A percentile compares a stretch with the other conserved stretches of the same genome.
Evolutionary conservation across 2,888 invertebrate genomes (phyloP).

Genomic region (Xestobium rufovillosum): DNA sequence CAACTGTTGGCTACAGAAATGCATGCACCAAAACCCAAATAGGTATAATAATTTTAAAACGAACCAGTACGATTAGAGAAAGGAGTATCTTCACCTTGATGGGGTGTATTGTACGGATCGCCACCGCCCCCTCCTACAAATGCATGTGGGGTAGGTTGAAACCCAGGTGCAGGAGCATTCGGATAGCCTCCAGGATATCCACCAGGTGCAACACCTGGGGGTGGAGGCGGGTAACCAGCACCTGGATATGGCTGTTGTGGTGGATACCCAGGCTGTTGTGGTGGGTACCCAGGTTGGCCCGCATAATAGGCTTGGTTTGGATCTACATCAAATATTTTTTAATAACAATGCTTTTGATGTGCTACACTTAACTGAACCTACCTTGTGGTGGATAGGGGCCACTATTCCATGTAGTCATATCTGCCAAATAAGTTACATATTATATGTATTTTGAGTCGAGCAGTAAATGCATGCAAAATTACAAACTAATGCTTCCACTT

Average conservation of each 20-base stretch:
- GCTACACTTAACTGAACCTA: not conserved
- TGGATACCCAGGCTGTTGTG: not conserved
- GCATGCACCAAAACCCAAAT: no score
- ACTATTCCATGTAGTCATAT: not conserved
- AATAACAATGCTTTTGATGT: not conserved
- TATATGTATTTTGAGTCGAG: no score
- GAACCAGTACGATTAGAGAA: slow-evolving; percentile 1
- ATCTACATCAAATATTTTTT: no score
- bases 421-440: not conserved
- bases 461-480: no score
- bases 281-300: slow-evolving; percentile 1
- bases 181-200: slow-evolving; percentile 6
- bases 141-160: slow-evolving; percentile 1
- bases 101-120: no score
- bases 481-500: no score
- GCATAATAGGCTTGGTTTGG: slow-evolving; percentile 3
- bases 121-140: not conserved
- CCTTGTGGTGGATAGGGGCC: slow-evolving; percentile 2
- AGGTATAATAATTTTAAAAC: no score
- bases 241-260: slow-evolving; percentile 4
- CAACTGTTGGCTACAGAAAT: no score
- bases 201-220: not conserved
- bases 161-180: not conserved
- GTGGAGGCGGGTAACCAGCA: slow-evolving; percentile 3
- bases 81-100: not conserved